These are phyloP conservation scores for Salpingus planirostris DNA, from an alignment of 2,888 invertebrate species.

Conservation along the genomic window DNA sequence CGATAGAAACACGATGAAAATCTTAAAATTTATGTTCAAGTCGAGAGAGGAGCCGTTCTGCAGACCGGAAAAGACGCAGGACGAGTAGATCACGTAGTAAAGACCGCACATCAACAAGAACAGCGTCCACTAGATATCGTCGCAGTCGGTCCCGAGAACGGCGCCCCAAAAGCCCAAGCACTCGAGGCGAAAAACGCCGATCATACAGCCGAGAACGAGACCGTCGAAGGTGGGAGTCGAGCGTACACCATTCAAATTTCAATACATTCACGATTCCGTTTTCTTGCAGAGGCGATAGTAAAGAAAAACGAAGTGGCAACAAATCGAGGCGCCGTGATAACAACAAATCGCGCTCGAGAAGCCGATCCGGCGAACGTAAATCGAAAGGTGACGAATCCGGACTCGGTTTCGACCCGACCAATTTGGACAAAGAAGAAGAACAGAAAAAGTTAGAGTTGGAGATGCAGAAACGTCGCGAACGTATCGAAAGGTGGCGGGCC, in stretches of 20 bases:
- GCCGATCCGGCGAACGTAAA: slow-evolving; percentile 31
- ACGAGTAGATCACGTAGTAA: too few species aligned
- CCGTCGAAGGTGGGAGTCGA: slow-evolving; percentile 23
- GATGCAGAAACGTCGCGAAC: slow-evolving; percentile 91
- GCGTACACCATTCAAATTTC: slow-evolving; percentile 4
- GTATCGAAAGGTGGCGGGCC: slow-evolving; percentile 93
- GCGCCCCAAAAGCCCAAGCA: too few species aligned
- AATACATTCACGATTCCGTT: slow-evolving; percentile 20
- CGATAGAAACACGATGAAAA: background rate
- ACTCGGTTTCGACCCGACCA: slow-evolving; percentile 62
- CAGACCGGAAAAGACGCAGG: background rate
- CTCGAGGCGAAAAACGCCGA: too few species aligned
- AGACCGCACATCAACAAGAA: too few species aligned
- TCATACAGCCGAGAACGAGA: slow-evolving; percentile 29
- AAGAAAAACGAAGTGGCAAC: slow-evolving; percentile 54
- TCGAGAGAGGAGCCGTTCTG: background rate
- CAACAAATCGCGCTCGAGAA: slow-evolving; percentile 36
- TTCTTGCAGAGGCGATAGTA: slow-evolving; percentile 52
- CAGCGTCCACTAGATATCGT: too few species aligned
- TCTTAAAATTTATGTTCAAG: background rate
- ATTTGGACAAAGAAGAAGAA: slow-evolving; percentile 80
- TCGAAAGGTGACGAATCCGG: slow-evolving; percentile 50
- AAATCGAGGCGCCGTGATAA: slow-evolving; percentile 39
- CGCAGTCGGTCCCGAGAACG: slow-evolving; percentile 59
- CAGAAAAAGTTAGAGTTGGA: slow-evolving; percentile 84